Base-by-base conservation (phyloP, 2,113 vertebrate species). In the Dolichallabes microphthalmus region DNA sequence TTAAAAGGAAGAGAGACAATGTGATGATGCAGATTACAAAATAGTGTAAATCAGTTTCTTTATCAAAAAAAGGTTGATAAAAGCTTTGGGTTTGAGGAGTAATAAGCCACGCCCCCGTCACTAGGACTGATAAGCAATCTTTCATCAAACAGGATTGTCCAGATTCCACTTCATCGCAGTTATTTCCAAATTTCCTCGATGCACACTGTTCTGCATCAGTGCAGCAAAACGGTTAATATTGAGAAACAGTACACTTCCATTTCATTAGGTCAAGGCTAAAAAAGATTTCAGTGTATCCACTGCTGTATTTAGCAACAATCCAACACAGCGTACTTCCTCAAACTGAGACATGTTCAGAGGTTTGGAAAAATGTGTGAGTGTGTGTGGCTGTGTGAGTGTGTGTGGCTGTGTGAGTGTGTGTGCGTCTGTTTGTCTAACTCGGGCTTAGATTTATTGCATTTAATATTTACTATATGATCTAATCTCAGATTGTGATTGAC, bases 311-410 rank as follows among this genome's bases (percentile, higher is more conserved):
- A 75, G 22, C 25, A 66, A 66, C 22, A 52, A 14, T 20, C 17
- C 8, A 27, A 81, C 79, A 66, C 12, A 71, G 35, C 35, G 22
- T 71, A 71, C 68, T 71, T 63, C 32, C 45, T 66, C 35, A 39
- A 22, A 71, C 68, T 71, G 32, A 71, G 32, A 71, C 17, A n/a
- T 50, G 11, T 68, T 32, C 60, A 60, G 58, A 25, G 75, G 15
- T 66, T 22, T 76, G 0, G 2, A 61, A 61, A 35, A 69, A 39
- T 25, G 13, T 60, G 57, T 60, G 55, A 75, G 4, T 80, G 61
- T 69, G 45, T 69, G 25, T 80, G 22, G 64, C 25, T 61, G 58
- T 84, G 68, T 83, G 82, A 58, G 68, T 83, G 68, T 60, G 66
- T 83, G 52, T 74, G 66, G n/a, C 15, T 73, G 53, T 83, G 82